Evolutionary conservation across 2,113 vertebrate species (phyloP).

Genomic region (Hippocampus zosterae): DNA sequence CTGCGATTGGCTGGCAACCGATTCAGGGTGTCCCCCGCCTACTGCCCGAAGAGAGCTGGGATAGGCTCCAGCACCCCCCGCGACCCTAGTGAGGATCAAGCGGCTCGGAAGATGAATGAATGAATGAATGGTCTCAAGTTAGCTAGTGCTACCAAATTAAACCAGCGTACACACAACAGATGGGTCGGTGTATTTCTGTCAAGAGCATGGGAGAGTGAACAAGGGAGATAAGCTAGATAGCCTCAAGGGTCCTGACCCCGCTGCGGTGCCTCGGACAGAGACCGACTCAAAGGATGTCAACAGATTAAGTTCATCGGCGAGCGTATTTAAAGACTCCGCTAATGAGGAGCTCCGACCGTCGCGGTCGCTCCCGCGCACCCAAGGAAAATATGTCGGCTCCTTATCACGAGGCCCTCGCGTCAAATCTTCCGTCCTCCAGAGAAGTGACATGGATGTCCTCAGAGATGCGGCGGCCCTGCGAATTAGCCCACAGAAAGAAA

Average conservation of each 20-base stretch:
- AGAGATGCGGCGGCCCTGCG: not conserved
- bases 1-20: no score
- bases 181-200: not conserved
- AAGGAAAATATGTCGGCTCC: not conserved
- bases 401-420: not conserved
- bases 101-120: no score
- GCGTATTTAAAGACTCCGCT: slow-evolving; percentile 48
- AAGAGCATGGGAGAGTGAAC: slow-evolving; percentile 29
- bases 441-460: not conserved
- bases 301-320: slow-evolving; percentile 50
- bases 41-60: no score
- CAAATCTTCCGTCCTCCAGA: not conserved
- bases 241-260: slow-evolving; percentile 36
- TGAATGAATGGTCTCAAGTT: no score
- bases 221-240: slow-evolving; percentile 37
- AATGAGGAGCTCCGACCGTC: slow-evolving; percentile 17
- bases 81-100: no score
- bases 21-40: no score
- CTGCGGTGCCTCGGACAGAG: slow-evolving; percentile 43
- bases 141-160: not conserved
- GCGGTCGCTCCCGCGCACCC: no score
- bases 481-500: not conserved
- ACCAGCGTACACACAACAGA: not conserved
- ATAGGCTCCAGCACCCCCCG: no score
- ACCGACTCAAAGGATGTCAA: slow-evolving; percentile 48